These are phyloP conservation scores for Dusona sp. DNA, from an alignment of 2,888 invertebrate genomes.

Conservation along the genomic window DNA sequence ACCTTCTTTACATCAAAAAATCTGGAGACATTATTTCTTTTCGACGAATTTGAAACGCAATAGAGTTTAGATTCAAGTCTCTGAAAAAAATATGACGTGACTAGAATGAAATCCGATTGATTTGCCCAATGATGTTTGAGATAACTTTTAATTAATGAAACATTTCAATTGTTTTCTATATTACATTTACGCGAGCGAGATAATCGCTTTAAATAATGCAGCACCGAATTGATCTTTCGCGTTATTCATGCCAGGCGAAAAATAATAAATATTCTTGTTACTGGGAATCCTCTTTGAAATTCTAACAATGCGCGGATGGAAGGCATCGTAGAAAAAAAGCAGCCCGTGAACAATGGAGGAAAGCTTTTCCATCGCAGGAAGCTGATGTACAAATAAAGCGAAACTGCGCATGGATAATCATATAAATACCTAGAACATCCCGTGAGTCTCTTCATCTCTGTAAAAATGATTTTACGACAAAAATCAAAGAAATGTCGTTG, in stretches of 20 bases:
- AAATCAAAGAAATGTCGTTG: not conserved
- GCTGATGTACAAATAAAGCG: not conserved
- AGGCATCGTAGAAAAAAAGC: not conserved
- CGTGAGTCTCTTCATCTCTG: not conserved
- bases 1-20: conserved; percentile 15
- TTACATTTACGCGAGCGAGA: too few relatives aligned
- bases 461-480: not conserved
- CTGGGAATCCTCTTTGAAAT: not conserved
- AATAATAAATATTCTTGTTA: not conserved
- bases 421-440: not conserved
- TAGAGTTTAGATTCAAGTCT: not conserved
- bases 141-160: not conserved
- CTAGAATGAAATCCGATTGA: not conserved
- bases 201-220: too few relatives aligned
- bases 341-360: not conserved
- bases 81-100: not conserved
- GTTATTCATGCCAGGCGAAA: not conserved
- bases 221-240: conserved; percentile 5
- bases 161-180: too few relatives aligned
- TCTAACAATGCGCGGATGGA: not conserved
- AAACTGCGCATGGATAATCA: too few relatives aligned
- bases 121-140: not conserved
- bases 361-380: not conserved
- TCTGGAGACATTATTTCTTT: not conserved
- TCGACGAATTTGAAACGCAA: not conserved